These are phyloP conservation scores for Cheilosia urbana DNA, from an alignment of 2,888 invertebrate species.

Conservation along the genomic window DNA sequence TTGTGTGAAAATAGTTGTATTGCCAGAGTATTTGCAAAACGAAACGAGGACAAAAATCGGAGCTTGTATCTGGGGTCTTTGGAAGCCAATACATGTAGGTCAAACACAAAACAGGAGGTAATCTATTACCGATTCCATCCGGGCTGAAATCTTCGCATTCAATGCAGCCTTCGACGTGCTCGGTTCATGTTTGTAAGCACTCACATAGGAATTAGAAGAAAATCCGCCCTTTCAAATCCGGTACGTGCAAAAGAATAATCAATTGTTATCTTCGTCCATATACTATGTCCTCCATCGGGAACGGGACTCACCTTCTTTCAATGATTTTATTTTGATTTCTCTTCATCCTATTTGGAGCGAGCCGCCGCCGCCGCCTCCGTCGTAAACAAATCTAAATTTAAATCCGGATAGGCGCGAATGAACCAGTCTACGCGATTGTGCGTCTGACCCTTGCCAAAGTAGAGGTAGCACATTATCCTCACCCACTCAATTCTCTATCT, in stretches of 20 bases:
- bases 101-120: conserved; percentile 32
- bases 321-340: conserved; percentile 34
- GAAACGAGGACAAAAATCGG: conserved; percentile 53
- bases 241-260: conserved; percentile 52
- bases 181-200: conserved; percentile 8
- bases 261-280: conserved; percentile 46
- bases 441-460: conserved; percentile 51
- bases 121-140: conserved; percentile 12
- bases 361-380: conserved; percentile 18
- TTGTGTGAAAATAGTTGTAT: conserved; percentile 56
- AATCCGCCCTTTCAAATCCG: conserved; percentile 28
- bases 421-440: conserved; percentile 32
- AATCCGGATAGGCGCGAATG: conserved; percentile 56
- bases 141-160: conserved; percentile 7
- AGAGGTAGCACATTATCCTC: conserved; percentile 9
- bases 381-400: conserved; percentile 60
- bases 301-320: conserved; percentile 4
- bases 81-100: conserved; percentile 51
- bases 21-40: conserved; percentile 49
- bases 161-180: conserved; percentile 10
- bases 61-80: conserved; percentile 32
- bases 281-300: not conserved
- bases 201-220: conserved; percentile 36
- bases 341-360: conserved; percentile 20
- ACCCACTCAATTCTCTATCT: conserved; percentile 19